phyloP scores from a whole-genome alignment of 2,797 vertebrate species.

The Gastrophryne carolinensis region DNA sequence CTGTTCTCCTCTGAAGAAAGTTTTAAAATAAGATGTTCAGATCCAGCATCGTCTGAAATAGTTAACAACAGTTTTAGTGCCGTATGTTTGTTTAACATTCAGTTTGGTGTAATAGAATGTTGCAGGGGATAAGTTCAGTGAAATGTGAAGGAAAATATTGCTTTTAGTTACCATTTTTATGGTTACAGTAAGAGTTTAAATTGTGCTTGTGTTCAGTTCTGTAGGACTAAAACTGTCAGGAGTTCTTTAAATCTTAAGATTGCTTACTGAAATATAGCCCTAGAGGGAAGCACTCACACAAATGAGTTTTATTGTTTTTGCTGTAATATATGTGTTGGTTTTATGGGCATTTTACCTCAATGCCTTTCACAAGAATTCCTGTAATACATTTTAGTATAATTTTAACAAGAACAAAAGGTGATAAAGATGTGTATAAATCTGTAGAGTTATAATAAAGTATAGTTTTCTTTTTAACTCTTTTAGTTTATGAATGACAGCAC shows the following conservation, averaged over 20 bases:
- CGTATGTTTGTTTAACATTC: background rate
- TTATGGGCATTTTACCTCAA: constrained; percentile 47
- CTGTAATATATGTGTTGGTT: constrained; percentile 51
- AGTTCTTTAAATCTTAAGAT: constrained; percentile 23
- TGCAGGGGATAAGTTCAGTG: background rate
- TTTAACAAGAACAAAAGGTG: constrained; percentile 45
- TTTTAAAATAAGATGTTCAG: too few species aligned
- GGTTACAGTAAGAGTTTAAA: background rate
- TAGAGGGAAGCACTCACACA: constrained; percentile 47
- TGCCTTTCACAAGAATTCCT: constrained; percentile 47
- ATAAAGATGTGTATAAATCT: constrained; percentile 44
- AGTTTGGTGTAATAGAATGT: background rate
- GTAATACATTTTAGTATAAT: constrained; percentile 50
- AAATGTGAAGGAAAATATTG: background rate
- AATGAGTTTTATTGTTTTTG: constrained; percentile 51
- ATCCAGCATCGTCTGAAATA: too few species aligned
- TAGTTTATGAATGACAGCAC: background rate
- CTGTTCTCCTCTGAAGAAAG: too few species aligned
- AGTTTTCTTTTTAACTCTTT: constrained; percentile 10
- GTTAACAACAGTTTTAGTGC: background rate
- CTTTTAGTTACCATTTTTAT: background rate
- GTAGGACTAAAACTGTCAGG: constrained; percentile 6
- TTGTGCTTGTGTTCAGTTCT: background rate
- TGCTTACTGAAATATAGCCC: constrained; percentile 20
- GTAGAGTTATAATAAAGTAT: constrained; percentile 18